Conservation (phyloP, 1,140 invertebrate species). For the Drosophila lacteicornis region DNA sequence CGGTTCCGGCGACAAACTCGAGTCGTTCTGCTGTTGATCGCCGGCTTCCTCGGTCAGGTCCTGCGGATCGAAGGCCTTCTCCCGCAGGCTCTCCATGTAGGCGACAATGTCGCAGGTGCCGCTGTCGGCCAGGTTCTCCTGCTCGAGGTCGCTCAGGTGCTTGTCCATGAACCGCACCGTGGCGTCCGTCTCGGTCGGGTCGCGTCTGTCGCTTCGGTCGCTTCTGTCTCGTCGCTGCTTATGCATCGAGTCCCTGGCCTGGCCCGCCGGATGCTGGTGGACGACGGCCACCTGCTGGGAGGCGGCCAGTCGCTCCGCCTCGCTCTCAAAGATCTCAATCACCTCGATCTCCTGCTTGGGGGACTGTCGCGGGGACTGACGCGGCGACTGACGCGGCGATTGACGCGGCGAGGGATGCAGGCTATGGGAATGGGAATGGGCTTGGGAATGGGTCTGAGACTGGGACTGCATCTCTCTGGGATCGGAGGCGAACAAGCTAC, state of each 20-base stretch:
- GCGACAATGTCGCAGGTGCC: slow-evolving; percentile 82
- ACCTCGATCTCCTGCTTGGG: slow-evolving; percentile 83
- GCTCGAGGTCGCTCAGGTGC: slow-evolving; percentile 79
- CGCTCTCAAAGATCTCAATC: slow-evolving; percentile 81
- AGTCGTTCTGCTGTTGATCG: slow-evolving; percentile 82
- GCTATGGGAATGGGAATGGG: slow-evolving; percentile 34
- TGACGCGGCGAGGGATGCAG: slow-evolving; percentile 53
- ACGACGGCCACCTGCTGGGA: slow-evolving; percentile 79
- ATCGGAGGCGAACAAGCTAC: slow-evolving; percentile 76
- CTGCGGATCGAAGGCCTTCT: slow-evolving; percentile 75
- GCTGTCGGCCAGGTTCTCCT: slow-evolving; percentile 72
- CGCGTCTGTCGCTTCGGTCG: slow-evolving; percentile 27
- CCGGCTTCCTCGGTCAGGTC: slow-evolving; percentile 55
- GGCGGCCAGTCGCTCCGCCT: slow-evolving; percentile 73
- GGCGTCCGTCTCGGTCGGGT: slow-evolving; percentile 55
- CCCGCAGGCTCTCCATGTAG: slow-evolving; percentile 83
- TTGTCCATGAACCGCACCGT: slow-evolving; percentile 75
- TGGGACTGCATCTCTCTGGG: slow-evolving; percentile 37
- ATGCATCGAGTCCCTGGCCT: slow-evolving; percentile 46
- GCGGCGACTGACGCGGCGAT: slow-evolving; percentile 60
- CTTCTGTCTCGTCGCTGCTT: slow-evolving; percentile 50
- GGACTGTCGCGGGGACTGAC: slow-evolving; percentile 79
- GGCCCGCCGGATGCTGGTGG: slow-evolving; percentile 62
- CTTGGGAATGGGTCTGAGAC: slow-evolving; percentile 6
- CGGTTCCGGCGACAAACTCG: slow-evolving; percentile 79